Evolutionary conservation across 2,888 invertebrate genomes (phyloP), one percentile per base, ranked within the genome.

Genomic region (Charanyca ferruginea): DNA sequence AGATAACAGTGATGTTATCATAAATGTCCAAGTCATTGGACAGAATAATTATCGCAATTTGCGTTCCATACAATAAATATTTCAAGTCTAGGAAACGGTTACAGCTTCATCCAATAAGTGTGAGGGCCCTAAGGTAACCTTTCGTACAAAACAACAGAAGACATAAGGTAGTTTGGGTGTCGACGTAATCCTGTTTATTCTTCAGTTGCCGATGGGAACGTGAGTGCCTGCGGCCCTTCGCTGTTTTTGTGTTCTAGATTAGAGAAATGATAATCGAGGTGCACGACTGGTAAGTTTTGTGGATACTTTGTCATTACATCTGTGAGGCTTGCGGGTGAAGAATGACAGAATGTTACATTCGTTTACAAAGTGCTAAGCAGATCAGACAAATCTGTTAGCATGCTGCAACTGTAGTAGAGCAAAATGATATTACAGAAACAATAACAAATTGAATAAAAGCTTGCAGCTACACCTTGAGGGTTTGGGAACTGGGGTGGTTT

Each of bases 181-280:
- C 75, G 83, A 85, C 86, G 78, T 89, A 87, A 88, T 85, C 83
- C 84, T 84, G 88, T 89, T 89, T 89, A 83, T 87, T 83, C 85
- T 85, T 87, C 82, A 83, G 81, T 83, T 78, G 81, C 80, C 80
- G 72, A 80, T 68, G 82, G 72, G 66, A 67, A 85, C 89, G 87
- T 88, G 88, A 83, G 85, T 69, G 83, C 79, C 80, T 75, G 72
- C 63, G 86, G 88, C 87, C 79, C 66, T 85, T 79, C 67, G 55
- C 42, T 63, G 62, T 77, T 74, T 66, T 62, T 63, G 51, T 68
- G 59, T 25, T 9, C 5, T 18, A 71, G 49, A 62, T 8, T 41
- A 66, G 2, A 48, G 1, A 62, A 20, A 38, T 47, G 0, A 28
- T 35, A 54, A 3, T 38, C 2, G 7, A 48, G 25, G 9, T 9